Evolutionary conservation across 2,113 vertebrate species (phyloP).

Genomic region (Periophthalmodon schlosseri): DNA sequence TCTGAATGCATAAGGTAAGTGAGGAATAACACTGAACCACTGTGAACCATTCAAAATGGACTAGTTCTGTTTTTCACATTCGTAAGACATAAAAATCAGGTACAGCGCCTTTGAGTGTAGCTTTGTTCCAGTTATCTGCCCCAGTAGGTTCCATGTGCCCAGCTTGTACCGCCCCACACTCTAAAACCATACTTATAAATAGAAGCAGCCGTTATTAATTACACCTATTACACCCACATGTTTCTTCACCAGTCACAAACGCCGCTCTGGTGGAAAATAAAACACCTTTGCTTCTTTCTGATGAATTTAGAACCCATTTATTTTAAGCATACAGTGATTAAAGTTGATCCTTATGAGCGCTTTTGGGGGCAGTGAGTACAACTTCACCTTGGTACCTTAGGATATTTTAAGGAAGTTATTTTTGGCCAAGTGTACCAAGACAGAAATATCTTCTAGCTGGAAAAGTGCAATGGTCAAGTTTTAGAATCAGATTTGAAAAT

Average conservation of each 20-base stretch:
- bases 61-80: too few species aligned
- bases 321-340: neutral
- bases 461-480: neutral
- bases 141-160: neutral
- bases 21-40: too few species aligned
- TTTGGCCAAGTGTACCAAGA: neutral
- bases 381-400: neutral
- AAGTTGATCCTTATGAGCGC: neutral
- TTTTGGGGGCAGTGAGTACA: neutral
- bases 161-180: neutral
- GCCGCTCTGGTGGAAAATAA: neutral
- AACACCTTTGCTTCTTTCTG: neutral
- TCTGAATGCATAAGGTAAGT: too few species aligned
- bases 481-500: too few species aligned
- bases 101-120: neutral
- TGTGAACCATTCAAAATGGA: too few species aligned
- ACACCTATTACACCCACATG: neutral
- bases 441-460: neutral
- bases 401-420: neutral
- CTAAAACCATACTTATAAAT: constrained; percentile 3
- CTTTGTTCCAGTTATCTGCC: neutral
- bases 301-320: neutral
- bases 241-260: neutral
- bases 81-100: too few species aligned
- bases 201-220: constrained; percentile 1